Evolutionary conservation across 2,888 invertebrate species (phyloP).

Genomic region (Caenorhabditis becei): DNA sequence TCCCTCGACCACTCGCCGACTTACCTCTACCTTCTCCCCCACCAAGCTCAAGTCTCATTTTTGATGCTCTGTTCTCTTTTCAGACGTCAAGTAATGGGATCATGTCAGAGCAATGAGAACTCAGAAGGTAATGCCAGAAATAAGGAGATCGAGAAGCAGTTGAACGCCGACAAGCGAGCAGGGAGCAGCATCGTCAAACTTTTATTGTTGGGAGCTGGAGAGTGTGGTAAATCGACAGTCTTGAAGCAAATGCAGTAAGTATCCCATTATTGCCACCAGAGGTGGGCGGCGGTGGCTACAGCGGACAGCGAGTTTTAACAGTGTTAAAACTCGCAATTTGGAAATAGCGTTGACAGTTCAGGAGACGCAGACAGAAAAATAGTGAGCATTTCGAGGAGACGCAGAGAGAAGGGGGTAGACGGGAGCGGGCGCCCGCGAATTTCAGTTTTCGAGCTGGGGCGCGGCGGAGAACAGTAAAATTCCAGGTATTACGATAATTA

Average conservation of each 20-base stretch:
- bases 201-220: constrained; percentile 80
- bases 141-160: constrained; percentile 80
- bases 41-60: not conserved
- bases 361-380: too few relatives aligned
- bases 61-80: not conserved
- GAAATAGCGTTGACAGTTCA: too few relatives aligned
- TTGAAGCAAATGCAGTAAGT: constrained; percentile 81
- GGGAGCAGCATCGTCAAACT: constrained; percentile 79
- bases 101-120: constrained; percentile 70
- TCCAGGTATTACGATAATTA: too few relatives aligned
- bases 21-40: not conserved
- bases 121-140: constrained; percentile 68
- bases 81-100: constrained; percentile 56
- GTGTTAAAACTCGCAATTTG: too few relatives aligned
- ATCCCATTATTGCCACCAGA: not conserved
- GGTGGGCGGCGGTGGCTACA: too few relatives aligned
- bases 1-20: constrained; percentile 4
- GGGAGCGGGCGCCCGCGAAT: too few relatives aligned
- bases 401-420: too few relatives aligned
- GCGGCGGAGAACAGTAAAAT: too few relatives aligned
- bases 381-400: too few relatives aligned
- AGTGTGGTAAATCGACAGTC: constrained; percentile 81
- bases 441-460: too few relatives aligned
- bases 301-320: too few relatives aligned
- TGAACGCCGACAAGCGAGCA: constrained; percentile 79